These are phyloP conservation scores for Aurelia aurita complex sp. Pacific DNA, from an alignment of 30 jellyfish, hydroid and myxozoan species.

Conservation along the genomic window DNA sequence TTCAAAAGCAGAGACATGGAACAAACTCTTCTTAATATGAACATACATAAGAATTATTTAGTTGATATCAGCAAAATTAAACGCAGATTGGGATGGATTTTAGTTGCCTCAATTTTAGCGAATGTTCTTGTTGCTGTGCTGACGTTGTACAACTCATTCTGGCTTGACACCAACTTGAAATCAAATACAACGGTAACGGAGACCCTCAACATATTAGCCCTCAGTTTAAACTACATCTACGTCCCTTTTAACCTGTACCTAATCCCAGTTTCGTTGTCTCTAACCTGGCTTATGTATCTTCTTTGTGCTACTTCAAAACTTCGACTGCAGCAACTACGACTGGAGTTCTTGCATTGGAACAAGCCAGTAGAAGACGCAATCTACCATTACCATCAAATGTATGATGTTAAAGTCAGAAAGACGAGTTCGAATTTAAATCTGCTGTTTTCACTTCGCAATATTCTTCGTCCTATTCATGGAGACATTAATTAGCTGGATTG, in stretches of 20 bases:
- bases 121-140: neutral
- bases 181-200: neutral
- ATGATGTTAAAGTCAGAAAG: neutral
- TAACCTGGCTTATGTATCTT: conserved; percentile 39
- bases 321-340: conserved; percentile 6
- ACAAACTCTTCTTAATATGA: neutral
- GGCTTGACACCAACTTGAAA: neutral
- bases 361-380: conserved; percentile 35
- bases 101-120: neutral
- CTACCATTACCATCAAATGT: conserved; percentile 1
- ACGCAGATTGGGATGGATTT: neutral
- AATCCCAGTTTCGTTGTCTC: neutral
- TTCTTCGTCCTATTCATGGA: neutral
- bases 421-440: neutral
- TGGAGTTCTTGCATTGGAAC: conserved; percentile 18
- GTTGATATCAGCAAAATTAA: neutral
- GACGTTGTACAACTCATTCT: neutral
- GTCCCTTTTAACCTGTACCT: neutral
- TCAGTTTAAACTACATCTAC: neutral
- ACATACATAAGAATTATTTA: neutral
- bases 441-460: neutral
- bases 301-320: conserved; percentile 3
- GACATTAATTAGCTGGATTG: conserved; percentile 11
- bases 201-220: neutral
- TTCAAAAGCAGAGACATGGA: conserved; percentile 36